Conservation (phyloP, 1,140 invertebrate genomes). For the Drosophila sulfurigaster region DNA sequence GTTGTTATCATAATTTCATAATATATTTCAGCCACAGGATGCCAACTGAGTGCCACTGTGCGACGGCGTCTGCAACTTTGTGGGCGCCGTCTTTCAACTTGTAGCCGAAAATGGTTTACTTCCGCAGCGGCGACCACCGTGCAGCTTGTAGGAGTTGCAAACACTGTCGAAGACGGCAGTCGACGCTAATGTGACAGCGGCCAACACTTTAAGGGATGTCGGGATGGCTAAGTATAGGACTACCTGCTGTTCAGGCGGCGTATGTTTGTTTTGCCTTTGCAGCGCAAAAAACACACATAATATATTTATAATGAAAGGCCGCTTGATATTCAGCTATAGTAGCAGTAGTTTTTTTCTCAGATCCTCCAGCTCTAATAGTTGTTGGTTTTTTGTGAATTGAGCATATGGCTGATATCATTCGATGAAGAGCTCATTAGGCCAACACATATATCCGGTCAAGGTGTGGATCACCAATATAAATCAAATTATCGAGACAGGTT, state of each 20-base stretch:
- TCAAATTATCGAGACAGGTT: conserved; percentile 34
- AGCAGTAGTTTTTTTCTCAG: background rate
- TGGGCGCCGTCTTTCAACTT: conserved; percentile 72
- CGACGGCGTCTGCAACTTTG: conserved; percentile 66
- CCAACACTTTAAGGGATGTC: conserved; percentile 70
- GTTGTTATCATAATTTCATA: background rate
- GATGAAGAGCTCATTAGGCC: conserved; percentile 59
- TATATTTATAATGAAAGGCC: conserved; percentile 78
- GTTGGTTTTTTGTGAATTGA: conserved; percentile 65
- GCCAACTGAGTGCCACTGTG: conserved; percentile 5
- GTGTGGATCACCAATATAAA: conserved; percentile 54
- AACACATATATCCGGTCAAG: conserved; percentile 58
- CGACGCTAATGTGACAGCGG: conserved; percentile 74
- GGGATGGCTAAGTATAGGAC: conserved; percentile 31
- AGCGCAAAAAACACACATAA: conserved; percentile 70
- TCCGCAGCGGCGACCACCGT: conserved; percentile 64
- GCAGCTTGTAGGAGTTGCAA: conserved; percentile 55
- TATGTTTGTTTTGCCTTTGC: conserved; percentile 73
- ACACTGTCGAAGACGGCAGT: conserved; percentile 24
- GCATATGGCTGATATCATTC: conserved; percentile 62
- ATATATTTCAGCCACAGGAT: background rate
- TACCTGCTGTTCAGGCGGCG: conserved; percentile 62
- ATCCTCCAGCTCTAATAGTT: conserved; percentile 62
- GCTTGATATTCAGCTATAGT: conserved; percentile 9
- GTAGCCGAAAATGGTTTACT: conserved; percentile 74